Evolutionary conservation across 1,140 invertebrate genomes (phyloP), one percentile per base, ranked within the genome.

Genomic region (Drosophila kikkawai): DNA sequence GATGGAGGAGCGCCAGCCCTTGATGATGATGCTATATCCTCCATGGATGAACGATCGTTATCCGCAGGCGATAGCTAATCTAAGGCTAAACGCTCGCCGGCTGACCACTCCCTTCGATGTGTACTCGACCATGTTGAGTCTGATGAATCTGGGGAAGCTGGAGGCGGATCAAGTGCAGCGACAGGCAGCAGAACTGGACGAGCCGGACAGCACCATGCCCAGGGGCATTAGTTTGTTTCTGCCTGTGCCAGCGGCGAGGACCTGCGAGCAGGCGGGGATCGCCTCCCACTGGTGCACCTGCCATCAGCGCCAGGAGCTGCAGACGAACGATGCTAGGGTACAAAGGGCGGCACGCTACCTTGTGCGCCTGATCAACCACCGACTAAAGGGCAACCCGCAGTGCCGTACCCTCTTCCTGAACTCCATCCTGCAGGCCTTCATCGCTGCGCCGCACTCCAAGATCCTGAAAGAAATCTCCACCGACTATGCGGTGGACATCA

Each of bases 271-370:
- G 53, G 97, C 97, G 0, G 95, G 94, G 0, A 97, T 98, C 42
- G 94, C 95, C 1, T 95, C 95, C 36, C 96, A 98, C 80, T 98
- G 96, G 95, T 98, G 97, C 85, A 96, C 96, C 15, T 98, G 97
- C 82, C 95, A 96, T 69, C 94, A 94, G 60, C 94, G 94, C 11
- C 88, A 92, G 45, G 94, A 95, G 69, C 80, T 95, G 12, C 80
- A 93, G 0, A 91, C 92, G 0, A 93, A 94, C 12, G 93, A 95
- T 79, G 85, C 80, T 0, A 80, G 93, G 7, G 94, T 93, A 0
- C 75, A 91, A 4, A 93, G 94, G 11, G 94, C 94, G 1, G 95
- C 95, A 0, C 82, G 93, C 0, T 94, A 94, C 74, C 80, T 96
- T 6, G 93, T 97, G 0, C 79, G 92, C 1, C 92, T 96, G 66